Evolutionary conservation across 2,113 vertebrate species (phyloP), one percentile per base, ranked within the genome.

Genomic region (Nycticebus coucang): DNA sequence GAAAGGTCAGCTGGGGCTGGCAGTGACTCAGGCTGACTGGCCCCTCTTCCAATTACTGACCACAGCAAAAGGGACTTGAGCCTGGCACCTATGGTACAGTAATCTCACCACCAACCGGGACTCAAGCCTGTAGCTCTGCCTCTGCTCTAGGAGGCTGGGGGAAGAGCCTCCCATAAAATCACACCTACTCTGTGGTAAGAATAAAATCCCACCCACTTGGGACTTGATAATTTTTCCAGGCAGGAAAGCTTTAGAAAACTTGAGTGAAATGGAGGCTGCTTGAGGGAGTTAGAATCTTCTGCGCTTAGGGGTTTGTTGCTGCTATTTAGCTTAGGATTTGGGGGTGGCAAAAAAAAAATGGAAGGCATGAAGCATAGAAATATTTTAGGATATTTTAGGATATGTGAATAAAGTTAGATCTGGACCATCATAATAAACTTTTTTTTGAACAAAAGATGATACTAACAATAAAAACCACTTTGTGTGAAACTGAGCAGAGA

Each of bases 381-480:
- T 87, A 72, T 84, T 91, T 94, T 77, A 89, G 66, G 80, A 41
- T 91, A 78, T 94, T 81, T 74, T 92, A 86, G 77, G 77, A 35
- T 77, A n/a, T 79, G 7, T 17, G 1, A 87, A 79, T 75, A 60
- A 22, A 72, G 53, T 87, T 87, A 87, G 41, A 81, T 82, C 74
- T 19, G 0, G 35, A 50, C 74, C 18, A 94, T 84, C 86, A 79
- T 68, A 28, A 94, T 89, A 69, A 83, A 79, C 59, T 62, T 53
- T 80, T 86, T 86, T 81, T 79, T 74, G 41, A 79, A 72, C 62
- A 19, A 84, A 75, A 84, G 35, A 92, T 94, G 35, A 69, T 71
- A 57, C 60, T 41, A 72, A 57, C 80, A 98, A 97, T 98, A 97
- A 98, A 98, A 41, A 35, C 77, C 59, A 35, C 82, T 84, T 22